Percentiles rank a stretch among this genome's conserved stretches.
Evolutionary conservation across 1,140 invertebrate species (phyloP).

Genomic region (Eciton burchellii): DNA sequence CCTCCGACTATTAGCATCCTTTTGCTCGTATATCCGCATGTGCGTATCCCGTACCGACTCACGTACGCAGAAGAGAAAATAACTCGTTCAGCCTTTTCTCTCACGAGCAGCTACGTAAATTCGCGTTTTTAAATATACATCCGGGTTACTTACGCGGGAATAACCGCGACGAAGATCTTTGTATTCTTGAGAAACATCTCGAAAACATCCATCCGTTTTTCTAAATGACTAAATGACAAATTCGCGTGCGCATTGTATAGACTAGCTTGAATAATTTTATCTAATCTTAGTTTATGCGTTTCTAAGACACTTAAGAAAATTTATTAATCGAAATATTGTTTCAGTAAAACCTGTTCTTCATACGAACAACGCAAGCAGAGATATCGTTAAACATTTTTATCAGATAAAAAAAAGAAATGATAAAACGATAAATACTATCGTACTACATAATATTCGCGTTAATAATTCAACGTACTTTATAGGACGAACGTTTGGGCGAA

Average conservation of each 20-base stretch:
- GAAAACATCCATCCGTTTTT: background rate
- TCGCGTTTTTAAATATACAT: conserved; percentile 27
- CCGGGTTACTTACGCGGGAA: background rate
- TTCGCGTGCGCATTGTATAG: background rate
- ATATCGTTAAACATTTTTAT: too few relatives aligned
- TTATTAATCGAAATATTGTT: background rate
- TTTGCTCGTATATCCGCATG: conserved; percentile 44
- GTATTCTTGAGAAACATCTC: background rate
- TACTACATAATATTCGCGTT: background rate
- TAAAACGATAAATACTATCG: conserved; percentile 3
- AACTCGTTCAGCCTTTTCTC: background rate
- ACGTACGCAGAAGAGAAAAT: conserved; percentile 43
- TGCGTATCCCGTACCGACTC: conserved; percentile 27
- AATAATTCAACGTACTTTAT: conserved; percentile 51
- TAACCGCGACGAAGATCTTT: background rate
- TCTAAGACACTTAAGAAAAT: background rate
- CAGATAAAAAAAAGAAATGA: too few relatives aligned
- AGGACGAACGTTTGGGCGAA: background rate
- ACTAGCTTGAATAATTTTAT: background rate
- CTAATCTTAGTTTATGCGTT: background rate
- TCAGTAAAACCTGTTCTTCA: too few relatives aligned
- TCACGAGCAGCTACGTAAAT: background rate
- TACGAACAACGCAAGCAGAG: too few relatives aligned
- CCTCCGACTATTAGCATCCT: conserved; percentile 48
- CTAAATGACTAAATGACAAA: background rate